A percentile compares a stretch with the other conserved stretches of the same genome.
Conservation (phyloP, 2,113 vertebrate species). For the Sialia sialis region DNA sequence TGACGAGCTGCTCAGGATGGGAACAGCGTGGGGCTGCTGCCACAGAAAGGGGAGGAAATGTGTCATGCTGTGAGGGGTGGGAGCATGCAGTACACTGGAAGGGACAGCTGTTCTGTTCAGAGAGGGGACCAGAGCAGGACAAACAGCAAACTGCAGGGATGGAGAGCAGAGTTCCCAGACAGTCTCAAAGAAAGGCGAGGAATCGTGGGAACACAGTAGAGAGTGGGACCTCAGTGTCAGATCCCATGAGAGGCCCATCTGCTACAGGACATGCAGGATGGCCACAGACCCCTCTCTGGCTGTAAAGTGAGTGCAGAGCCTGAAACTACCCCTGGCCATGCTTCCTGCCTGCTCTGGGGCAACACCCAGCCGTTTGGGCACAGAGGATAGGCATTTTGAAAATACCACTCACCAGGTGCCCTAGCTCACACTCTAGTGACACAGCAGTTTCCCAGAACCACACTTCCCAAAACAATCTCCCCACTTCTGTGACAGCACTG, state of each 20-base stretch:
- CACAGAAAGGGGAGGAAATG: rapidly evolving
- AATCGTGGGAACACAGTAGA: neutral
- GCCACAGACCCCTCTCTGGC: rapidly evolving
- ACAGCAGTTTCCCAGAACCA: neutral
- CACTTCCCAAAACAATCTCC: neutral
- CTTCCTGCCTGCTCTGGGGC: neutral
- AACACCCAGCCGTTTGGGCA: neutral
- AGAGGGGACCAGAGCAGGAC: neutral
- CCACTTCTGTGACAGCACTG: rapidly evolving
- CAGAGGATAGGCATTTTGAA: neutral
- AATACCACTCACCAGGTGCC: neutral
- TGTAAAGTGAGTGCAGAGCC: neutral
- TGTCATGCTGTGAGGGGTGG: neutral
- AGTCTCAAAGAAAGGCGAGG: neutral
- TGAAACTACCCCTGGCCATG: neutral
- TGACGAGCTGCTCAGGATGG: neutral
- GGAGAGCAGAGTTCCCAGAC: neutral
- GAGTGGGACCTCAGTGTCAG: neutral
- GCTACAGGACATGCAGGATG: neutral
- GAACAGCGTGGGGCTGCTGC: neutral
- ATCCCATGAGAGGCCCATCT: rapidly evolving
- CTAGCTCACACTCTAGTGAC: neutral
- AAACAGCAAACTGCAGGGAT: neutral
- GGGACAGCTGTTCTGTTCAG: neutral
- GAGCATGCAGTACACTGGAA: neutral